Conservation (phyloP, 1,140 invertebrate genomes). For the Ladona fulva region DNA sequence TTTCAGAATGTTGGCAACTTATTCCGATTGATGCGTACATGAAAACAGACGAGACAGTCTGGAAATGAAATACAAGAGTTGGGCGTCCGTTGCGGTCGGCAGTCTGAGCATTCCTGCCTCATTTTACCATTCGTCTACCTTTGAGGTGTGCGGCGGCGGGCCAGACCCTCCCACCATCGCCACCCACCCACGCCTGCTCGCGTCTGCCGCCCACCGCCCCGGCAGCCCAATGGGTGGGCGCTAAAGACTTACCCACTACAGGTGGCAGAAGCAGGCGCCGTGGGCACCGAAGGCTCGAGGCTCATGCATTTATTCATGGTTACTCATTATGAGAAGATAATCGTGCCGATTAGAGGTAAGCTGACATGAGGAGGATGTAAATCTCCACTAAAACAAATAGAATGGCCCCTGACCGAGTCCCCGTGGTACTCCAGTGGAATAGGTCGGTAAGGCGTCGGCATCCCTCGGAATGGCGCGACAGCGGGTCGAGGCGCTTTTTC, state of each 20-base stretch:
- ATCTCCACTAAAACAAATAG: slow-evolving; percentile 2
- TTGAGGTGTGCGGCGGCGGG: no score
- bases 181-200: no score
- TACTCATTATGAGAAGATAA: slow-evolving; percentile 1
- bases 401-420: neutral
- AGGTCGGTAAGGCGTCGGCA: no score
- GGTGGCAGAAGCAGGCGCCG: neutral
- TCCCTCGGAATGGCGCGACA: neutral
- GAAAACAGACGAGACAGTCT: no score
- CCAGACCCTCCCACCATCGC: no score
- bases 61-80: no score
- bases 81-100: no score
- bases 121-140: no score
- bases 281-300: neutral
- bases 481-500: neutral
- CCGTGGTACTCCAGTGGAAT: neutral
- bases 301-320: slow-evolving; percentile 5
- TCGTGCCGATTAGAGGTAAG: neutral
- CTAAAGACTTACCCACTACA: neutral
- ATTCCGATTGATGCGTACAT: no score
- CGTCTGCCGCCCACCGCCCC: no score
- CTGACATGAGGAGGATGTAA: neutral
- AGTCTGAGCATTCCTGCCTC: no score
- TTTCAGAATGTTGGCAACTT: no score
- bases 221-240: neutral